Evolutionary conservation across 2,797 vertebrate species (phyloP).

Genomic region (Smutsia temminckii): DNA sequence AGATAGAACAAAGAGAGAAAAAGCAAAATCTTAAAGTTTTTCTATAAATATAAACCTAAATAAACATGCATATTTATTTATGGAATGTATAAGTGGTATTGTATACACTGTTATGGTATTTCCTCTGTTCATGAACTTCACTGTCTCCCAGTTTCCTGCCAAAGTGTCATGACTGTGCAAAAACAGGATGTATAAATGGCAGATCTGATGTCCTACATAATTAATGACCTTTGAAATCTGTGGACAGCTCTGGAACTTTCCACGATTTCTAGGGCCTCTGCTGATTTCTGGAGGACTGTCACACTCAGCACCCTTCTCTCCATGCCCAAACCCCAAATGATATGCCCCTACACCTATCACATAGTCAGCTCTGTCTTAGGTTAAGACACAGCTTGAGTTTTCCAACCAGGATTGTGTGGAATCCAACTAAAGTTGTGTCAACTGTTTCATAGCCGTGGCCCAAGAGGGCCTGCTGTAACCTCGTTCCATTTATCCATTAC

Average conservation of each 20-base stretch:
- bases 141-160: background rate
- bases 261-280: background rate
- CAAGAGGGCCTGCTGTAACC: background rate
- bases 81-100: background rate
- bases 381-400: background rate
- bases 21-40: background rate
- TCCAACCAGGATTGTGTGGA: conserved; percentile 3
- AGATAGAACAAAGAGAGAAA: background rate
- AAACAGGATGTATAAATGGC: background rate
- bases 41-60: background rate
- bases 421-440: background rate
- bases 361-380: background rate
- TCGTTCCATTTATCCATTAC: background rate
- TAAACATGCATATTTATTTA: background rate
- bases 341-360: background rate
- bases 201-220: background rate
- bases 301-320: background rate
- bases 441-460: background rate
- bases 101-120: background rate
- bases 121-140: background rate
- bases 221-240: conserved; percentile 9
- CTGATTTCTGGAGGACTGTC: background rate
- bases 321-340: background rate
- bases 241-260: background rate
- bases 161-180: background rate